Evolutionary conservation across 30 jellyfish, hydroid and myxozoan genomes (phyloP), one percentile per base, ranked within the genome.

Genomic region (Pelagia noctiluca): DNA sequence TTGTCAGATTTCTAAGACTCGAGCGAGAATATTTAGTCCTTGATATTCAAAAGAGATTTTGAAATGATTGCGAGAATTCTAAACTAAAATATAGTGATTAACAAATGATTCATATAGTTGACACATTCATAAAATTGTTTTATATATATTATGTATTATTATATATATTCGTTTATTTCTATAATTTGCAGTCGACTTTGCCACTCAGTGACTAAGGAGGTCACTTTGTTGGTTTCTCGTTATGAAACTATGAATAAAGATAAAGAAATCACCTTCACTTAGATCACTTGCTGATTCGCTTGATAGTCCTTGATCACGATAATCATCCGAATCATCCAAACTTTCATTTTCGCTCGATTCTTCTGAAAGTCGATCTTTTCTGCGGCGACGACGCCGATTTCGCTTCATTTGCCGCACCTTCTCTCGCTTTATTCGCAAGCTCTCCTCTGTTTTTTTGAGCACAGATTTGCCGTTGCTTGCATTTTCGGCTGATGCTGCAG

Each of bases 231-330:
- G 13, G 22, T 10, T n/a, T n/a, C n/a, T n/a, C n/a, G n/a, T n/a
- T n/a, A n/a, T n/a, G n/a, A n/a, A n/a, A n/a, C n/a, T n/a, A 21
- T 0, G 67, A 69, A 8, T 1, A n/a, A 72, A 24, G 23, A 72
- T 0, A 1, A 21, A 31, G 26, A 19, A 65, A 22, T 0, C 21
- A 90, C 98, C 98, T 91, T 91, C 98, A 71, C 98, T 91, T 2
- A 91, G 88, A 65, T 91, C 98, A 26, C 91, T 81, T 7, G 72
- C 72, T 4, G 91, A 84, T 16, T 72, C 83, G 34, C 80, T 89
- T 0, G n/a, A n/a, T n/a, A n/a, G n/a, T n/a, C n/a, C n/a, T n/a
- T n/a, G n/a, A n/a, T n/a, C n/a, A n/a, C 49, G 87, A 36, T 63
- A 72, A 57, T 52, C 72, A n/a, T 66, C 77, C 1, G 29, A 16